Conservation (phyloP, 2,113 vertebrate genomes). For the Lepus americanus region DNA sequence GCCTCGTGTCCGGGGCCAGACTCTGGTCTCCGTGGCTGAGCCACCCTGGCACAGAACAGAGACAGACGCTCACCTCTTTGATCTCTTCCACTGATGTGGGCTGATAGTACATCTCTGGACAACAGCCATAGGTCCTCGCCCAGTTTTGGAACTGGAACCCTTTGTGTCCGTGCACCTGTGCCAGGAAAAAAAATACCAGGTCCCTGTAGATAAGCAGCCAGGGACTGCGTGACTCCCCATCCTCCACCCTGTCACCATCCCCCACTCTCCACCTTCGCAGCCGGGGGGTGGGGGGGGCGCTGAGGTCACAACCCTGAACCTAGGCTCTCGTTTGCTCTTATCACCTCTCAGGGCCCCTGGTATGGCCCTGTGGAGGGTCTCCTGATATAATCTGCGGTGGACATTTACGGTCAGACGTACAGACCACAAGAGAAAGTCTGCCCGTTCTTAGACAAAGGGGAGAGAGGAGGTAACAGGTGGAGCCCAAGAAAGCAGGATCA, state of each 20-base stretch:
- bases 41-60: neutral
- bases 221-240: neutral
- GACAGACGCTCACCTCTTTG: constrained; percentile 83
- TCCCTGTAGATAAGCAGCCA: neutral
- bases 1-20: neutral
- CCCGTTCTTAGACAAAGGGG: neutral
- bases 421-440: neutral
- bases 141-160: constrained; percentile 89
- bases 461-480: neutral
- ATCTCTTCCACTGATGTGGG: constrained; percentile 85
- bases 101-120: constrained; percentile 87
- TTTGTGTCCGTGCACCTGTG: constrained; percentile 83
- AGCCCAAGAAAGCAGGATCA: neutral
- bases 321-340: too few relatives aligned
- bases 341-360: neutral
- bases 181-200: neutral
- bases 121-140: constrained; percentile 88
- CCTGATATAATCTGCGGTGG: neutral
- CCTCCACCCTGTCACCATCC: neutral
- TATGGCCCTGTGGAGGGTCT: neutral
- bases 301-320: fast-evolving
- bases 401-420: too few relatives aligned
- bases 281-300: neutral
- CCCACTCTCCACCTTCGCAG: fast-evolving
- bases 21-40: neutral